Base-by-base conservation (phyloP, 2,888 invertebrate genomes). In the Hirtodrosophila histrioides region DNA sequence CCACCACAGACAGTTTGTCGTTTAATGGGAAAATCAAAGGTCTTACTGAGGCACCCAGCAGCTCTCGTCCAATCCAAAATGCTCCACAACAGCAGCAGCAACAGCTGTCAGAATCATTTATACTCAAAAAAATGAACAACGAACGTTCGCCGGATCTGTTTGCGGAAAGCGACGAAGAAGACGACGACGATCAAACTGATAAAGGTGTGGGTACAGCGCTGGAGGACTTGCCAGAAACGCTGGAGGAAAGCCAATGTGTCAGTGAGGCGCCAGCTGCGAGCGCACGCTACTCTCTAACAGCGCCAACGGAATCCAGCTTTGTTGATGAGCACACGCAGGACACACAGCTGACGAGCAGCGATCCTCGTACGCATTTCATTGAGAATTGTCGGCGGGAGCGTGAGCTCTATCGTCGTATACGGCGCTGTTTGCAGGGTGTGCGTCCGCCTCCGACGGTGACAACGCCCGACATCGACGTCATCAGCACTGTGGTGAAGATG, bases 401-500 rank as follows among this genome's bases (percentile, higher is more conserved):
- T 12, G 91, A 91, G 51, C 74, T 91, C 4, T 64, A 89, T 49
- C 77, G 87, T 1, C 87, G 91, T 10, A 89, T 94, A 46, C 93
- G 94, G 89, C 93, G 93, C 87, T 93, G 93, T 44, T 90, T 96
- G 7, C 93, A 93, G 72, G 96, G 96, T 1, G 93, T 96, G 0
- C 92, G 94, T 7, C 96, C 96, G 23, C 96, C 96, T 8, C 96
- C 95, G 0, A 95, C 95, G 24, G 93, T 95, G 9, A 96, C 96
- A 10, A 94, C 93, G 36, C 92, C 95, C 24, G 94, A 95, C 78
- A 92, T 94, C 55, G 94, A 95, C 86, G 94, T 94, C 17, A 92
- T 93, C 27, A 94, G 94, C 86, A 94, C 95, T 91, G 92, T 96
- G 12, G 92, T 93, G 17, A 92, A 92, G 63, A 94, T 94, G 86